These are phyloP conservation scores for Eupithecia insigniata DNA, from an alignment of 2,888 invertebrate genomes.

Conservation along the genomic window DNA sequence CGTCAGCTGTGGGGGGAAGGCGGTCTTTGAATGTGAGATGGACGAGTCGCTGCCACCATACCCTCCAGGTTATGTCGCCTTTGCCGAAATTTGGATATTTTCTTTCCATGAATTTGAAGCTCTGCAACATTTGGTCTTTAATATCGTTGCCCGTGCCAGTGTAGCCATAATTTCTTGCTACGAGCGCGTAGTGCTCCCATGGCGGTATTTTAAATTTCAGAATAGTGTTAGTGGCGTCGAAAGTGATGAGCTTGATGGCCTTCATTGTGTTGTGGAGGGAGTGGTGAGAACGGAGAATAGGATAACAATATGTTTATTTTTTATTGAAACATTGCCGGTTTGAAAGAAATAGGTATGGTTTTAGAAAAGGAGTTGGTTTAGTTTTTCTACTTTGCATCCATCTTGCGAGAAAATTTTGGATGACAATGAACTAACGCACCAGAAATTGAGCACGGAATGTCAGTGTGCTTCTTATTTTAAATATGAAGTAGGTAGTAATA, in stretches of 20 bases:
- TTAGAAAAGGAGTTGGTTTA: neutral
- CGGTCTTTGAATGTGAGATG: constrained; percentile 85
- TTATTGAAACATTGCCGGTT: neutral
- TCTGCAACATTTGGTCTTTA: constrained; percentile 86
- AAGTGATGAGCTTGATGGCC: constrained; percentile 88
- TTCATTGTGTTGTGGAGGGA: constrained; percentile 50
- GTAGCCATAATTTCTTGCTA: constrained; percentile 88
- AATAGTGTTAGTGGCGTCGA: constrained; percentile 94
- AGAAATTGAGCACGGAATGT: too few species aligned
- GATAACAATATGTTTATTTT: neutral
- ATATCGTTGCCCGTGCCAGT: constrained; percentile 79
- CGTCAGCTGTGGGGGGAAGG: constrained; percentile 58
- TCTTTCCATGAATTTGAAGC: constrained; percentile 86
- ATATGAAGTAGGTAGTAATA: too few species aligned
- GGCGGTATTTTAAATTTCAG: constrained; percentile 88
- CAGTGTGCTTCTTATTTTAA: too few species aligned
- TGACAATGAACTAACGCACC: too few species aligned
- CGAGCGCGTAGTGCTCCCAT: constrained; percentile 89
- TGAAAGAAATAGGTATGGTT: neutral
- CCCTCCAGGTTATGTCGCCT: constrained; percentile 88
- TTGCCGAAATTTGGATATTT: constrained; percentile 93
- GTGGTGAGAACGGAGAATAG: neutral
- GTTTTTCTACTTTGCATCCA: neutral
- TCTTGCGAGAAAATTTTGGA: neutral
- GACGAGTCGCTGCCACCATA: constrained; percentile 92